phyloP scores from a whole-genome alignment of 2,797 vertebrate genomes.

The Mycteria americana region DNA sequence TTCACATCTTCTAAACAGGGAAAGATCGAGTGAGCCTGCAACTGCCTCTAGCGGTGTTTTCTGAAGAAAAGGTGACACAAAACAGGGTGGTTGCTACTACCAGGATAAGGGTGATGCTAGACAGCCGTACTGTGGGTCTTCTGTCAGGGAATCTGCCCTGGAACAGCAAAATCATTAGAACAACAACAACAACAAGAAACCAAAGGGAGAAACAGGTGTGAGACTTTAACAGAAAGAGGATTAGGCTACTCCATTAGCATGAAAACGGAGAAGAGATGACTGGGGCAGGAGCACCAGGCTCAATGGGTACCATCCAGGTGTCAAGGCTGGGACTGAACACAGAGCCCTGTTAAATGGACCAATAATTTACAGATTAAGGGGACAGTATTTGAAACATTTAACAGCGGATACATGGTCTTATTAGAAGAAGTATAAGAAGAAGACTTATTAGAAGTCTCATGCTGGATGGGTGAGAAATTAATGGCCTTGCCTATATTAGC shows the following conservation, averaged over 20 bases:
- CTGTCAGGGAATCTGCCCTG: neutral
- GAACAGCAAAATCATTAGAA: neutral
- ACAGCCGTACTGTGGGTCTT: neutral
- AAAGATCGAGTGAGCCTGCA: neutral
- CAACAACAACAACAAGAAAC: neutral
- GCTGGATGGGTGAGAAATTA: neutral
- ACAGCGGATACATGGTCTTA: neutral
- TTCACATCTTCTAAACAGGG: neutral
- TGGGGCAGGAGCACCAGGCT: neutral
- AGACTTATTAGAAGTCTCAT: too few relatives aligned
- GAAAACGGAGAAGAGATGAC: neutral
- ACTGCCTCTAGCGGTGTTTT: constrained; percentile 21
- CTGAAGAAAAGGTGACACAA: neutral
- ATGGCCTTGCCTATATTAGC: neutral
- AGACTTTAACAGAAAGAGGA: neutral
- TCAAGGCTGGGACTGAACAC: neutral
- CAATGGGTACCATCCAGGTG: neutral
- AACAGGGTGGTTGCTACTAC: neutral
- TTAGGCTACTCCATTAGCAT: neutral
- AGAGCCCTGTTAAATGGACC: neutral
- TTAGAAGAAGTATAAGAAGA: neutral
- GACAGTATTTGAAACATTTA: neutral
- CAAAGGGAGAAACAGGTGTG: neutral
- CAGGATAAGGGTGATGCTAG: neutral
- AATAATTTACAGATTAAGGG: neutral